Evolutionary conservation across 2,888 invertebrate genomes (phyloP), one percentile per base, ranked within the genome.

Genomic region (Trisateles emortualis): DNA sequence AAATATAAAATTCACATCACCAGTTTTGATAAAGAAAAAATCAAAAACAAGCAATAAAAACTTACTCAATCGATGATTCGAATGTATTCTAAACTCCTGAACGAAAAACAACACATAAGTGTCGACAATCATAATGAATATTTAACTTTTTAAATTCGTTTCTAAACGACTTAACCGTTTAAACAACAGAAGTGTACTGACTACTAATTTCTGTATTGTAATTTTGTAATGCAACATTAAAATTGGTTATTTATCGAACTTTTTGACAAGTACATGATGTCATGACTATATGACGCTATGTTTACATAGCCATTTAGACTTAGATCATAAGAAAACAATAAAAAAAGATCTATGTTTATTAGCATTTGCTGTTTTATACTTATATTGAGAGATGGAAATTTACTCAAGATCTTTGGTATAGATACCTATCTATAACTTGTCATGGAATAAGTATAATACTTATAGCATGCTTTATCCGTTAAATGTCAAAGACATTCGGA

Each of bases 251-350:
- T 77, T 76, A 69, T 66, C 53, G 71, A 70, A 53, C 59, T 61
- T 65, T 72, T 83, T 80, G 74, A 71, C 69, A 68, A 72, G 49
- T 70, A 44, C 43, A 66, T 86, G 87, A 87, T 79, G 83, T 87
- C 85, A 87, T 43, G 44, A 59, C 56, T 69, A 65, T 8, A 26
- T 79, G 72, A 76, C 66, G 59, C 41, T 65, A 65, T 63, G 60
- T 67, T 72, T 74, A 69, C 69, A 57, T 67, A 69, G 64, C 41
- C 55, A 59, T 58, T 51, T 70, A 68, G 33, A 29, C 13, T 36
- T 36, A 36, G 16, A 17, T 22, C 14, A 33, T 47, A 32, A 38
- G 41, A 36, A 40, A 33, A 40, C 17, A 9, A 3, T 16, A 1
- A 17, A 43, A 22, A 70, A 76, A 71, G 67, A 70, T 59, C 57